Base-by-base conservation (phyloP, 1,140 invertebrate species). In the Geopemphigus sp. region DNA sequence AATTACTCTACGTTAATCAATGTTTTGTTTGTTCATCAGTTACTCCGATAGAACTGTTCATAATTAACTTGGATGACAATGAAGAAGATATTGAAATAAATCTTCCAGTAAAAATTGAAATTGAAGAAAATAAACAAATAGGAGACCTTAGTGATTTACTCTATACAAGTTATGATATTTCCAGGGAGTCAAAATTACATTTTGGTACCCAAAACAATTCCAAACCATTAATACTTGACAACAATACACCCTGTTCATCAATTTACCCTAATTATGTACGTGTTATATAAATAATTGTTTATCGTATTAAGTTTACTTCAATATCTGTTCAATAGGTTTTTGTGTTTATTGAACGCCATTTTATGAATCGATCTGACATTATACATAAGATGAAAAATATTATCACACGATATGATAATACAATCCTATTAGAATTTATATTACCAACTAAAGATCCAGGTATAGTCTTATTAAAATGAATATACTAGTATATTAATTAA, bases 51-150 rank as follows among this genome's bases (percentile, higher is more conserved):
- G 61, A 63, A 50, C 45, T 78, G 5, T 78, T 63, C 17, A 61
- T 78, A 39, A 78, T 78, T n/a, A 78, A 78, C 57, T 29, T 78
- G 54, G 74, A 61, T 19, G 74, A 78, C 17, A 78, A 78, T n/a
- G 57, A 63, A 29, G 74, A 78, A 63, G 74, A 61, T 47, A 61
- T 78, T 47, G 74, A 78, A 50, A 17, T 61, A 63, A 78, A 22
- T 61, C 56, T 63, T 5, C 57, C 39, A 1, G 22, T 78, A 2
- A 39, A 78, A 63, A 78, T 78, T 61, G 74, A 78, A 63, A 78
- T 78, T 61, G 74, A 78, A 78, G 14, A 29, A 61, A 45, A 63
- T 22, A 78, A 78, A 5, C 39, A 47, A 14, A 57, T 78, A 45
- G 15, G 1, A 26, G 74, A 78, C 17, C 74, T 78, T 26, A 45